Base-by-base conservation (phyloP, 64 coral and sea anemone genomes). In the Pocillopora damicornis region DNA sequence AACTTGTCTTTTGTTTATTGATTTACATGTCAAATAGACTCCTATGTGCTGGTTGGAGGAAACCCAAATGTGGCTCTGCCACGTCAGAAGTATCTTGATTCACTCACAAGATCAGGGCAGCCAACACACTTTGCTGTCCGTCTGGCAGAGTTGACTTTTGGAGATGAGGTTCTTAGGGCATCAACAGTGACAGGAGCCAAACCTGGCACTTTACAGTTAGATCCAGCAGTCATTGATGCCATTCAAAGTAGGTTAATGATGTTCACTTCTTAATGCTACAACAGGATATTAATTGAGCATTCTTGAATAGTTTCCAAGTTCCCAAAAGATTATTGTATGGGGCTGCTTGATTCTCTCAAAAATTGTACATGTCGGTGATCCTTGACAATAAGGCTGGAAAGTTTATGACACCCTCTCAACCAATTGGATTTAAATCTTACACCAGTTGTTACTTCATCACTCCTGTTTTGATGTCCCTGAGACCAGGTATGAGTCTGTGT, bases 81-180 rank as follows among this genome's bases (percentile, higher is more conserved):
- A 1, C 81, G 81, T 58, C 81, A 85, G 42, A 85, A 72, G 65
- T 85, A 85, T 85, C 38, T 85, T 26, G 81, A 85, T 72, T 66
- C 62, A 30, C 64, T 85, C 11, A 85, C 81, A 38, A 85, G 35
- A 66, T 85, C 81, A 71, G 68, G 81, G 37, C 81, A 85, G 22
- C 81, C 81, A 36, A 85, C 81, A 51, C 81, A 85, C 51, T 85
- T 85, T 85, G 63, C 81, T 1, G 81, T 85, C 18, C 81, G 81
- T 45, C 36, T 85, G 65, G 81, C 81, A 20, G 81, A 85, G 65
- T 85, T 85, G 11, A 38, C 63, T 85, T 85, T 85, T 85, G 81
- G 81, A 72, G 81, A 85, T 58, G 81, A 85, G 8, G 65, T 85
- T 51, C 36, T 85, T 0, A 66, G 57, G 36, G 81, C 81, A 72